Evolutionary conservation across 1,140 invertebrate species (phyloP).

Genomic region (Bilobella aurantiaca): DNA sequence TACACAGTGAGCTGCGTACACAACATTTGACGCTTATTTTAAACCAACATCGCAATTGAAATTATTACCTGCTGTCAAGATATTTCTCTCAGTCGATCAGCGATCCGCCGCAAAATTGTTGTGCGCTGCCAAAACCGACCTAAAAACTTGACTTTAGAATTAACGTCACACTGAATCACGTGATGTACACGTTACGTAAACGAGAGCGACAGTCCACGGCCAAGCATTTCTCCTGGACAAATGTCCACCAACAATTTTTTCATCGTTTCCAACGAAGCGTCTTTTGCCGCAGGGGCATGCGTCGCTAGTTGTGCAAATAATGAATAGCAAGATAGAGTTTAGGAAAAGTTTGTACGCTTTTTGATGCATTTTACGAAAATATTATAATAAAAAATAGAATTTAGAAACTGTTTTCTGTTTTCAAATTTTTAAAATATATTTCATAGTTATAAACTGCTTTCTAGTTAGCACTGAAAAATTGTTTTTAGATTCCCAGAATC

Average conservation of each 20-base stretch:
- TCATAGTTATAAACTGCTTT: too few species aligned
- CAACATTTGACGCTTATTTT: background rate
- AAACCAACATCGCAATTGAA: background rate
- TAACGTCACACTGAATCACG: background rate
- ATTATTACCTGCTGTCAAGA: background rate
- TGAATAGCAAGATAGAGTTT: background rate
- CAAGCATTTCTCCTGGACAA: background rate
- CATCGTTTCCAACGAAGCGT: background rate
- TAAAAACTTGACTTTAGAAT: background rate
- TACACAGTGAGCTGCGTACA: background rate
- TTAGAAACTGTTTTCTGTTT: too few species aligned
- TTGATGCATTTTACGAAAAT: too few species aligned
- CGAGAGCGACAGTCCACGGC: background rate
- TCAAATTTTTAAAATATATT: too few species aligned
- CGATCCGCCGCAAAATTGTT: background rate
- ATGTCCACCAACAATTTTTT: background rate
- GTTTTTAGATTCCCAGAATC: too few species aligned
- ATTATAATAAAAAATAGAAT: too few species aligned
- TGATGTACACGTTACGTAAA: background rate
- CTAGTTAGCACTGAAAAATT: too few species aligned
- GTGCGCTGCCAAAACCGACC: background rate
- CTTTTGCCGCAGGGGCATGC: background rate
- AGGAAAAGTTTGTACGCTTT: too few species aligned
- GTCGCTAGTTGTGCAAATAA: background rate
- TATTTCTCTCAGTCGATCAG: background rate